phyloP scores from a whole-genome alignment of 2,888 invertebrate genomes.

The Tetanocera ferruginea region DNA sequence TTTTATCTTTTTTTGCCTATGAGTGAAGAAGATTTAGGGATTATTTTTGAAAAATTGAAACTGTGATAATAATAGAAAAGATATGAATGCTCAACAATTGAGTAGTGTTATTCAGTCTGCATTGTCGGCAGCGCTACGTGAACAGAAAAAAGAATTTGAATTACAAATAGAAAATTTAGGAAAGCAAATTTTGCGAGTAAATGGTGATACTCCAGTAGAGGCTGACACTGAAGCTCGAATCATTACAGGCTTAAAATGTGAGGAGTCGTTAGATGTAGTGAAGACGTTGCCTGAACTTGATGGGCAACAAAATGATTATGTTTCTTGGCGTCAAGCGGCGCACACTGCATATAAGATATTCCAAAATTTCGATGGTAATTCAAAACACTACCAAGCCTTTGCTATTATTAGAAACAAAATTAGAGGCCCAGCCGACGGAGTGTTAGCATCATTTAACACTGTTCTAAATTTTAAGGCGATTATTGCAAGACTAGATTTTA shows the following conservation, averaged over 20 bases:
- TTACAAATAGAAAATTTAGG: too few species aligned
- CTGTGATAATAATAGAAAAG: too few species aligned
- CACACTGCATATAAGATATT: slow-evolving; percentile 37
- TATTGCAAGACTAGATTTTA: slow-evolving; percentile 30
- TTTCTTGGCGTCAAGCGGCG: slow-evolving; percentile 37
- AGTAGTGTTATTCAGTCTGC: too few species aligned
- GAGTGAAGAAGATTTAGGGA: too few species aligned
- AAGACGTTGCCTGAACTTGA: slow-evolving; percentile 9
- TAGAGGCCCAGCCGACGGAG: slow-evolving; percentile 23
- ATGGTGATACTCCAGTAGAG: too few species aligned
- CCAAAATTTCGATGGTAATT: slow-evolving; percentile 22
- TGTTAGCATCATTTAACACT: slow-evolving; percentile 37
- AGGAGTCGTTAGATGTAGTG: background rate
- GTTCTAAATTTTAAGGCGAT: slow-evolving; percentile 40
- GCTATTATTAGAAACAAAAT: slow-evolving; percentile 37
- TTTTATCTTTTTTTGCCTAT: too few species aligned
- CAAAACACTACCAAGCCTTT: slow-evolving; percentile 31
- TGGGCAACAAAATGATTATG: slow-evolving; percentile 9
- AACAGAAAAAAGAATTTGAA: too few species aligned
- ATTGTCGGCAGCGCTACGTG: too few species aligned
- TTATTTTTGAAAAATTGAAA: too few species aligned
- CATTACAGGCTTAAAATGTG: background rate
- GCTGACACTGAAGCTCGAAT: too few species aligned
- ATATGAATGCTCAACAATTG: too few species aligned
- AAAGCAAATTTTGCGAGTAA: too few species aligned